Base-by-base conservation (phyloP, 2,113 vertebrate species). In the Azemiops feae region DNA sequence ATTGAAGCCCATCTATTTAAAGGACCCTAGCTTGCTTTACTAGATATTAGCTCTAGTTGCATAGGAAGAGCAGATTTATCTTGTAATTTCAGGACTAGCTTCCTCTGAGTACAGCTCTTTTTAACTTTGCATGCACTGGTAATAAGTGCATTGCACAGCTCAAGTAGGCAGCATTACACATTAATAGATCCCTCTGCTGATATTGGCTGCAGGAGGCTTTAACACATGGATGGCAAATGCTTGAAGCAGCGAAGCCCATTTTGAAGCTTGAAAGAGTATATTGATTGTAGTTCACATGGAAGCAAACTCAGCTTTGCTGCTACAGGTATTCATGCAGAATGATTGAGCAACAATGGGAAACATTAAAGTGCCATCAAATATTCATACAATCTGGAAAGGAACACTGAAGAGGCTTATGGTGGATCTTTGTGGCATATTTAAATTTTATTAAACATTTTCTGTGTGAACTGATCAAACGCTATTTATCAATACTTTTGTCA, bases 401-500 rank as follows among this genome's bases (percentile, higher is more conserved):
- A 39, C n/a, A 81, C 34, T 39, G 69, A 7, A 81, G 16, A 81
- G 2, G 34, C 45, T 12, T 25, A 30, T 57, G 81, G 34, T 81
- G 64, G 34, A 54, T 89, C 30, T 12, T 89, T 25, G 8, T n/a
- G 39, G 25, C 43, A 43, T 39, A 30, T 74, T 88, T 22, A 53
- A 58, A 16, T 25, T 60, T 22, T 85, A 20, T 85, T 54, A 53
- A 88, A 34, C 50, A 11, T 88, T 45, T 89, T 88, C 34, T 43
- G 12, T 88, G 45, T 92, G 16, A 85, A 47, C 22, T 91, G 6
- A 39, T 52, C 85, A 52, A 58, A 93, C 7, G 94, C 7, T 9
- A 86, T 1, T n/a, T 47, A 85, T 91, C 55, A 47, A 0, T 23
- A 57, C 85, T 96, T 96, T 91, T 16, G 52, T 95, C 47, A 58